Base-by-base conservation (phyloP, 2,888 invertebrate genomes). In the Stomorhina lunata region DNA sequence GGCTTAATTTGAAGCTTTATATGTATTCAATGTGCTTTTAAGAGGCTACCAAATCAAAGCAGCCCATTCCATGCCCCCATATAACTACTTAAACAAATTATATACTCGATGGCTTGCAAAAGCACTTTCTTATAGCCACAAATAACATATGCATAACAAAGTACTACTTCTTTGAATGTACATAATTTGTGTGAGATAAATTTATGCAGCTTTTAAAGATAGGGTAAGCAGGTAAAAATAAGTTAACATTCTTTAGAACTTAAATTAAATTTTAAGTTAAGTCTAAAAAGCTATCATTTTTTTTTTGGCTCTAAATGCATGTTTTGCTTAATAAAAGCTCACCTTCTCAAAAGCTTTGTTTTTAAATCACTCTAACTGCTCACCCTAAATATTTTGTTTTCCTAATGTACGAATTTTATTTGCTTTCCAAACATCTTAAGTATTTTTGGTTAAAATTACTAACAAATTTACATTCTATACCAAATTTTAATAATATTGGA, bases 1-100 rank as follows among this genome's bases (percentile, higher is more conserved):
- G 32, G 45, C 48, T 75, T 80, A 75, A 69, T 69, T 69, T 63
- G 48, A 57, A 53, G 43, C 48, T 57, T 65, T 65, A 55, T 37
- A 25, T 25, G 9, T 22, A 59, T 34, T 48, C 7, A 59, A 71
- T 43, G 25, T 71, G 34, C 45, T 71, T 59, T 71, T 22, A 57
- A n/a, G 50, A 34, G n/a, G 50, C 66, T 34, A 50, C 48, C 48
- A 37, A 22, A 50, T 53, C 27, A 53, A 37, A 45, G 7, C 45
- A 45, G 20, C 25, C n/a, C n/a, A 37, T 25, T 22, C 27, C 9
- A 29, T 20, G 25, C 12, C 1, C 10, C 7, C 12, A 20, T 20
- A 27, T 12, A 55, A 37, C 53, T 27, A 12, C 37, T 17, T n/a
- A n/a, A n/a, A n/a, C n/a, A n/a, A n/a, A n/a, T n/a, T 22, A 65